Conservation (phyloP, 2,113 vertebrate species). For the Sinocyclocheilus anophthalmus region DNA sequence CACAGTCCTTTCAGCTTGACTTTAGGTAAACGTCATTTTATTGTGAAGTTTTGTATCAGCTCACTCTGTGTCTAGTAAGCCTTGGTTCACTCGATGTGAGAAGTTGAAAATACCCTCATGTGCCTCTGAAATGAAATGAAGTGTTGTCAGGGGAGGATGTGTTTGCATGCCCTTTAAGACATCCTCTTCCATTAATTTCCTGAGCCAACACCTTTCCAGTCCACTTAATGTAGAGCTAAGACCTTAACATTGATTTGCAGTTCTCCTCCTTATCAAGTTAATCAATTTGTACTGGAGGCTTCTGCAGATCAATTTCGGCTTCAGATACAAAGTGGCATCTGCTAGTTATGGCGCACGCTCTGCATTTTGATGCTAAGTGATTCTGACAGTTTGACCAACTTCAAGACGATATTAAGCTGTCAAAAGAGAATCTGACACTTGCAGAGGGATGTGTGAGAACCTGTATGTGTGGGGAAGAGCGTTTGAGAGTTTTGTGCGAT, state of each 20-base stretch:
- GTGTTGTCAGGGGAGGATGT: constrained; percentile 38
- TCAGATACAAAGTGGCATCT: constrained; percentile 66
- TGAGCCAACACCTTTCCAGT: constrained; percentile 39
- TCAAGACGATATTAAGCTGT: constrained; percentile 38
- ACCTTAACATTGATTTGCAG: constrained; percentile 46
- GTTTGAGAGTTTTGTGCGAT: not conserved
- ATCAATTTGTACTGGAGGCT: constrained; percentile 65
- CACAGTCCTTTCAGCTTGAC: not conserved
- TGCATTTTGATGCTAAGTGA: constrained; percentile 64
- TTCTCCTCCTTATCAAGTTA: constrained; percentile 60
- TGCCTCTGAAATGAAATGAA: constrained; percentile 19
- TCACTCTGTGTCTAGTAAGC: not conserved
- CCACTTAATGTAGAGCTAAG: constrained; percentile 56
- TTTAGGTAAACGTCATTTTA: not conserved
- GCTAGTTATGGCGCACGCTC: constrained; percentile 56
- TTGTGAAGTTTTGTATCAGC: not conserved
- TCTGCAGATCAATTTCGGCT: constrained; percentile 67
- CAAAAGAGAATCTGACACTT: not conserved
- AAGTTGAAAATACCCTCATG: constrained; percentile 4
- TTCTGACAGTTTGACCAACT: constrained; percentile 58
- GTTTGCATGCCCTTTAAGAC: constrained; percentile 36
- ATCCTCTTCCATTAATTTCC: constrained; percentile 53
- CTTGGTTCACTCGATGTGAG: not conserved
- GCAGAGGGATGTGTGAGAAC: not conserved
- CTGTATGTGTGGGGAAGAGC: not conserved